Evolutionary conservation across 1,140 invertebrate species (phyloP).

Genomic region (Drosophila melanica): DNA sequence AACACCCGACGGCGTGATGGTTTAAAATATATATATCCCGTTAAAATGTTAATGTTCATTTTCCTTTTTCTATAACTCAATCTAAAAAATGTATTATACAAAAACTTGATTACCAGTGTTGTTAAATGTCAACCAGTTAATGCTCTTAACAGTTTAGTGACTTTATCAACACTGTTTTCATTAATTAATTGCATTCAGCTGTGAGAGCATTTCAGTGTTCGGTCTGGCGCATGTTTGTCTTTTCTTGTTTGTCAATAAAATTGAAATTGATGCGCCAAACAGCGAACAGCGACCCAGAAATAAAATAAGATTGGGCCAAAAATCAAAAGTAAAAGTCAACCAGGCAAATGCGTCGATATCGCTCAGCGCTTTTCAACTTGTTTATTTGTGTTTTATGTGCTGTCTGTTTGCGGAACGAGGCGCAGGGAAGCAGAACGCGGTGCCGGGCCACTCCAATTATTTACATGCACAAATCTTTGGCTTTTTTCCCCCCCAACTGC

Average conservation of each 20-base stretch:
- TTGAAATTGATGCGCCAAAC: conserved; percentile 81
- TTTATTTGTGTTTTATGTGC: conserved; percentile 76
- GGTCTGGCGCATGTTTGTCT: neutral
- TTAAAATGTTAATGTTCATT: too few relatives aligned
- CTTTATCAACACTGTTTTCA: neutral
- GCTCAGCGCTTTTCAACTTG: conserved; percentile 62
- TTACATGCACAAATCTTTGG: conserved; percentile 72
- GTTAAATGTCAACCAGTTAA: too few relatives aligned
- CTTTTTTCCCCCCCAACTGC: conserved; percentile 48
- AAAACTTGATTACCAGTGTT: too few relatives aligned
- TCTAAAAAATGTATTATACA: too few relatives aligned
- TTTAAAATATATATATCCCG: too few relatives aligned
- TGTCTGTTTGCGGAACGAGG: conserved; percentile 20
- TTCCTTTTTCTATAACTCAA: too few relatives aligned
- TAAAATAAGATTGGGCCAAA: conserved; percentile 68
- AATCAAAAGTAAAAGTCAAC: conserved; percentile 53
- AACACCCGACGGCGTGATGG: neutral
- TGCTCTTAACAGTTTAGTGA: neutral
- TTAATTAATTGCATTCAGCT: neutral
- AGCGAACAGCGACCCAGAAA: conserved; percentile 66
- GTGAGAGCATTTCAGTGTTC: conserved; percentile 51
- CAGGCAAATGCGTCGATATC: conserved; percentile 59
- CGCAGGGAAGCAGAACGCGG: conserved; percentile 3
- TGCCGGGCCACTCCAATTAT: conserved; percentile 59
- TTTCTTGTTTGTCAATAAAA: conserved; percentile 73